Evolutionary conservation across 2,888 invertebrate species (phyloP).

Genomic region (Agrilus mali): DNA sequence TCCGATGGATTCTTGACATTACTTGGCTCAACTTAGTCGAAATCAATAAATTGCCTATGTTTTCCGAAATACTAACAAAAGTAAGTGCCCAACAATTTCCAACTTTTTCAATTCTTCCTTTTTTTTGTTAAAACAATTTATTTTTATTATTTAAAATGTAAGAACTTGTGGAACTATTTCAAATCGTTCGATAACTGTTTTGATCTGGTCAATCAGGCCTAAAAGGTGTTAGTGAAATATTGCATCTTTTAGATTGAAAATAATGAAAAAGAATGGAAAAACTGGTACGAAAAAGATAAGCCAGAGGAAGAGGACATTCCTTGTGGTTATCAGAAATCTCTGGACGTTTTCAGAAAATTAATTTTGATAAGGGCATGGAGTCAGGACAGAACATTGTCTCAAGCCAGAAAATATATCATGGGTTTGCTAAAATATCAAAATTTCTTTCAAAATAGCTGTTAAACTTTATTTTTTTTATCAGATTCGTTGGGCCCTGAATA

Average conservation of each 20-base stretch:
- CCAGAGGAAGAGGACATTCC: slow-evolving; percentile 88
- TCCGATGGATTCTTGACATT: slow-evolving; percentile 88
- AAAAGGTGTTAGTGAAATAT: too few species aligned
- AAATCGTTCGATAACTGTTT: too few species aligned
- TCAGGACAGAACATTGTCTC: slow-evolving; percentile 86
- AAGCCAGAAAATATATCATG: slow-evolving; percentile 82
- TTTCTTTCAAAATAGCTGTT: neutral
- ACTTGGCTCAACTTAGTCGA: slow-evolving; percentile 94
- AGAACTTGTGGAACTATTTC: too few species aligned
- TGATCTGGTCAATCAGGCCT: too few species aligned
- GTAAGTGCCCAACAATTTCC: slow-evolving; percentile 29
- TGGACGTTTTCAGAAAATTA: slow-evolving; percentile 80
- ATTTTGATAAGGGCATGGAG: slow-evolving; percentile 88
- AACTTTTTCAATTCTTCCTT: neutral
- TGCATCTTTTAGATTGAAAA: slow-evolving; percentile 50
- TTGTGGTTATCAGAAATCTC: slow-evolving; percentile 71
- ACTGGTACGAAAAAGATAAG: slow-evolving; percentile 85
- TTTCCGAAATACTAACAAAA: slow-evolving; percentile 65
- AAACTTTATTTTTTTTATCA: slow-evolving; percentile 21
- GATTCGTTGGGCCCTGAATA: slow-evolving; percentile 79
- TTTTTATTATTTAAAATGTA: too few species aligned
- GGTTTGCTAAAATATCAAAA: slow-evolving; percentile 35
- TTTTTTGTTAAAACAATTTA: neutral
- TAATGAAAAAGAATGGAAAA: slow-evolving; percentile 79
- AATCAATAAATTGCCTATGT: slow-evolving; percentile 72